These are phyloP conservation scores for Chitala chitala DNA, from an alignment of 2,113 vertebrate species.

Conservation along the genomic window DNA sequence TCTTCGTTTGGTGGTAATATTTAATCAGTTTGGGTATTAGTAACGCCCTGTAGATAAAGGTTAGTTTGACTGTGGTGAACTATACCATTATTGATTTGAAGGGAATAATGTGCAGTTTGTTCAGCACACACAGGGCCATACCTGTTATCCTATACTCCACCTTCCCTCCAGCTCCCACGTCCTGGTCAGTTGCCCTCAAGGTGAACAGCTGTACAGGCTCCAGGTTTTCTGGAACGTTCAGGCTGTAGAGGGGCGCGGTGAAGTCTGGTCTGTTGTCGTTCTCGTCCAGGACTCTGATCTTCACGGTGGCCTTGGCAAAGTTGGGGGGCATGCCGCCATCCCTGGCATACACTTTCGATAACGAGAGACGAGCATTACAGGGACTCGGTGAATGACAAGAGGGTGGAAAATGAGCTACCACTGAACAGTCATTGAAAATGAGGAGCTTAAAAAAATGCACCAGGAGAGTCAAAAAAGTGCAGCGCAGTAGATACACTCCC, in stretches of 20 bases:
- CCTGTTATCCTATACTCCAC: constrained; percentile 79
- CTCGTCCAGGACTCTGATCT: constrained; percentile 74
- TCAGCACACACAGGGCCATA: constrained; percentile 46
- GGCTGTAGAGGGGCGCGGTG: constrained; percentile 63
- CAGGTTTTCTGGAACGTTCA: constrained; percentile 90
- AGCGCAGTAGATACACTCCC: no score
- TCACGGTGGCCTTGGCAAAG: constrained; percentile 73
- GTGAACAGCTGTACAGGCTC: constrained; percentile 67
- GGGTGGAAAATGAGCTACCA: no score
- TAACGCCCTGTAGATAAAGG: not conserved
- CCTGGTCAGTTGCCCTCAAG: constrained; percentile 79
- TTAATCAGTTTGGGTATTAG: no score
- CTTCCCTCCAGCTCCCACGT: constrained; percentile 73
- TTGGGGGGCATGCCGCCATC: constrained; percentile 82
- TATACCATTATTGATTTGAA: not conserved
- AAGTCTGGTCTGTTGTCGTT: constrained; percentile 83
- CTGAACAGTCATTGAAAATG: no score
- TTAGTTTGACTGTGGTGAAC: not conserved
- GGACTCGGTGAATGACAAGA: not conserved
- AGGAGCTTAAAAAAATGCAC: not conserved
- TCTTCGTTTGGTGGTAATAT: no score
- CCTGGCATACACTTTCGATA: constrained; percentile 74
- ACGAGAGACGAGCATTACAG: constrained; percentile 20
- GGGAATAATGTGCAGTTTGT: not conserved
- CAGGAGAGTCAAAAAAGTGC: no score